Evolutionary conservation across 35 echinoderm and acorn worm species (phyloP).

Genomic region (Ophioderma brevispina): DNA sequence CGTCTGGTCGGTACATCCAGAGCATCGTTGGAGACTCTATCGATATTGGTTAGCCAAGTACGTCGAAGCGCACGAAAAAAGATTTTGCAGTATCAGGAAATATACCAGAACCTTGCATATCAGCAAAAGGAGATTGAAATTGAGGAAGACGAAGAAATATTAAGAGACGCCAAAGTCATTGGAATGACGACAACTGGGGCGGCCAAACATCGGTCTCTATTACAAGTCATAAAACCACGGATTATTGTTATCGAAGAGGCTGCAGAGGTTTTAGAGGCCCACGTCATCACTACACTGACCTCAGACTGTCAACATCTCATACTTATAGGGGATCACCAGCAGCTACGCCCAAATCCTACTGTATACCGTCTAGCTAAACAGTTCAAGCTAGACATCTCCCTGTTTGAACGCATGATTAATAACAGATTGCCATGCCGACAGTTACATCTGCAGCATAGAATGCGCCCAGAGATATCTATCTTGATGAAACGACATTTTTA

Average conservation of each 20-base stretch:
- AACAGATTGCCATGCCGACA: constrained; percentile 24
- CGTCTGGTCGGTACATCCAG: constrained; percentile 39
- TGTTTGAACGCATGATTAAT: constrained; percentile 70
- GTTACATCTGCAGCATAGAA: constrained; percentile 63
- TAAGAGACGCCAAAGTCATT: constrained; percentile 24
- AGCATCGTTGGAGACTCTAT: constrained; percentile 70
- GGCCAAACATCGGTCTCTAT: constrained; percentile 22
- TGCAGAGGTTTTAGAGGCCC: constrained; percentile 71
- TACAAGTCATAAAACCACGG: constrained; percentile 38
- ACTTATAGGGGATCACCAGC: constrained; percentile 73
- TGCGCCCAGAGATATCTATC: constrained; percentile 72
- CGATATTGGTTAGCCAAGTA: constrained; percentile 63
- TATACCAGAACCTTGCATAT: neutral
- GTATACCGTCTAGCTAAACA: constrained; percentile 57
- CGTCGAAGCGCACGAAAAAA: neutral
- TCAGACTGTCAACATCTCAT: constrained; percentile 69
- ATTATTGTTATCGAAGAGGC: constrained; percentile 82
- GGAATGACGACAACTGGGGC: constrained; percentile 79
- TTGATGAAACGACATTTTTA: constrained; percentile 53
- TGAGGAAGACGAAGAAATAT: neutral
- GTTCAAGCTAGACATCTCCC: constrained; percentile 62
- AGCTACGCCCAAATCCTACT: constrained; percentile 62
- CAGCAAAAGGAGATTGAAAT: neutral
- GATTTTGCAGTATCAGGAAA: neutral
- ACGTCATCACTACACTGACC: constrained; percentile 65